A percentile compares a stretch with the other conserved stretches of the same genome.
Evolutionary conservation across 2,888 invertebrate genomes (phyloP).

Genomic region (Lithophane semibrunnea): DNA sequence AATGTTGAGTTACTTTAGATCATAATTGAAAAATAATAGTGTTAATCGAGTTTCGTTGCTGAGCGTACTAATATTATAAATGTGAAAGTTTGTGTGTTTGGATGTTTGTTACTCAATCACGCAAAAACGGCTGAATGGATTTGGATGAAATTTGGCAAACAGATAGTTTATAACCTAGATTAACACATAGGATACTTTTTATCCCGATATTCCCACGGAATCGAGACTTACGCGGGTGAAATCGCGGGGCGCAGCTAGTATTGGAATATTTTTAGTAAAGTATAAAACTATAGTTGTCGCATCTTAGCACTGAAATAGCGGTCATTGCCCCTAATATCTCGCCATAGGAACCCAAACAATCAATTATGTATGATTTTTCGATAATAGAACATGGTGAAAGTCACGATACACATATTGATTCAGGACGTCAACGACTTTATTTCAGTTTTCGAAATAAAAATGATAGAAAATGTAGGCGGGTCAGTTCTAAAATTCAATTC

Average conservation of each 20-base stretch:
- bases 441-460: not conserved
- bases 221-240: no score
- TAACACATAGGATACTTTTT: no score
- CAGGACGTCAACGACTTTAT: not conserved
- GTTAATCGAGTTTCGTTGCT: not conserved
- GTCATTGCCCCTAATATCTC: not conserved
- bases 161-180: no score
- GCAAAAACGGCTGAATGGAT: no score
- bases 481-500: not conserved
- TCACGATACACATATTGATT: not conserved
- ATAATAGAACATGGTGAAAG: no score
- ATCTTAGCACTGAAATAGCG: not conserved
- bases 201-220: no score
- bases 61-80: not conserved
- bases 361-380: not conserved
- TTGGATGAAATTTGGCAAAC: no score
- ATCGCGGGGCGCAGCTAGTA: no score
- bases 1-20: not conserved
- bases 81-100: no score
- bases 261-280: not conserved
- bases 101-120: no score
- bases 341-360: not conserved
- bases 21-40: no score
- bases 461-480: not conserved
- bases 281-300: constrained; percentile 1